Percentiles rank a stretch among this genome's conserved stretches.
phyloP scores from a whole-genome alignment of 1,140 invertebrate genomes.

The Lerema accius region DNA sequence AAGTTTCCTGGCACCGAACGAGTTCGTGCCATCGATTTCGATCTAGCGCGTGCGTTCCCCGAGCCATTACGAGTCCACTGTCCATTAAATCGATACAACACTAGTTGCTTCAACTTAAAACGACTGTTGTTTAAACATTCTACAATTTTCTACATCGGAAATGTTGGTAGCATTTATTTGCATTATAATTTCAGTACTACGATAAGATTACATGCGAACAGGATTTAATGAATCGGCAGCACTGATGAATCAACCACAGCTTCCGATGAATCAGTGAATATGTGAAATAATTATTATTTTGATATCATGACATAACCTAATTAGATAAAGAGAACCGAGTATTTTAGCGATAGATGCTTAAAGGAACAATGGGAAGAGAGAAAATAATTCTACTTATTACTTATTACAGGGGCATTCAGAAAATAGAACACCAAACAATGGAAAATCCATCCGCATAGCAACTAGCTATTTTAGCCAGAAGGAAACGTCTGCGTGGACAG shows the following conservation, averaged over 20 bases:
- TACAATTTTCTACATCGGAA: neutral
- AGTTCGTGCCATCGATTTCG: slow-evolving; percentile 55
- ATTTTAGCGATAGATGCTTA: no score
- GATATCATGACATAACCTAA: neutral
- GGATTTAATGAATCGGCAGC: neutral
- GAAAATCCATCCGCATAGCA: no score
- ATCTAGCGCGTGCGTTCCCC: slow-evolving; percentile 52
- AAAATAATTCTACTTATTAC: no score
- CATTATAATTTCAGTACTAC: neutral
- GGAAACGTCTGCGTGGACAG: slow-evolving; percentile 15
- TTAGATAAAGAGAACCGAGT: neutral
- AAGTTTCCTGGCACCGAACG: slow-evolving; percentile 43
- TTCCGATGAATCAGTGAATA: neutral
- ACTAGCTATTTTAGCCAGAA: neutral
- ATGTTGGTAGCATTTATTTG: neutral
- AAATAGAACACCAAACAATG: no score
- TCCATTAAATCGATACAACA: slow-evolving; percentile 15
- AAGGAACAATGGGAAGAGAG: no score
- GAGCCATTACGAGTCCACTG: slow-evolving; percentile 27
- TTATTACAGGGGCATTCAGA: no score
- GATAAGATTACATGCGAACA: neutral
- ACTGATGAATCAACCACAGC: neutral
- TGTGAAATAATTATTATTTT: neutral
- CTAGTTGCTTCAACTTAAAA: neutral
- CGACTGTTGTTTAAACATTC: neutral